phyloP scores from a whole-genome alignment of 2,888 invertebrate species.

The Ophion slaviceki region DNA sequence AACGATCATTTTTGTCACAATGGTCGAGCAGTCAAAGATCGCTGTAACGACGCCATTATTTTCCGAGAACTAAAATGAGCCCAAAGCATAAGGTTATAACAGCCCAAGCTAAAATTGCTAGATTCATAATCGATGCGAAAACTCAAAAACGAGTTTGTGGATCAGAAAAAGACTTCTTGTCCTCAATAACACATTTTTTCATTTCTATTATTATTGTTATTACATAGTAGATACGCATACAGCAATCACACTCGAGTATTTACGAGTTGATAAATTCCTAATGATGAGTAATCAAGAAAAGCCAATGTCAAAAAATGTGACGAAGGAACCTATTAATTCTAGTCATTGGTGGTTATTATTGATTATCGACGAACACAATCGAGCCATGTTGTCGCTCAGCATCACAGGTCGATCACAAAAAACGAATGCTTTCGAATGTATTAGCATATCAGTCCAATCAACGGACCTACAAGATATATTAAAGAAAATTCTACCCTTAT shows the following conservation, averaged over 20 bases:
- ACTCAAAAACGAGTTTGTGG: neutral
- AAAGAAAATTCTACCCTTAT: conserved; percentile 3
- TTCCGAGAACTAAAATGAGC: neutral
- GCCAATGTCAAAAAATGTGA: conserved; percentile 35
- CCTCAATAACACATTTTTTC: neutral
- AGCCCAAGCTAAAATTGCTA: neutral
- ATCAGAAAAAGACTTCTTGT: neutral
- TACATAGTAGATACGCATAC: neutral
- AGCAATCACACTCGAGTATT: conserved; percentile 32
- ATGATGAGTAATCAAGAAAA: conserved; percentile 7
- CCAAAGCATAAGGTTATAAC: neutral
- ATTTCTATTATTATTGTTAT: neutral
- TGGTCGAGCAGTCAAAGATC: conserved; percentile 23
- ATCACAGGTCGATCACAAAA: conserved; percentile 1
- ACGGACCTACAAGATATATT: conserved; percentile 41
- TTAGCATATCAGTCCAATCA: conserved; percentile 61
- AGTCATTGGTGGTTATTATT: conserved; percentile 17
- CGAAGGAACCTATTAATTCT: conserved; percentile 45
- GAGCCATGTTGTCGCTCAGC: neutral
- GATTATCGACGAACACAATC: conserved; percentile 23
- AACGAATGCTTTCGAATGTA: conserved; percentile 40
- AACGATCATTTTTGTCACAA: conserved; percentile 30
- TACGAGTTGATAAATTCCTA: conserved; percentile 9
- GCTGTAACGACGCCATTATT: neutral
- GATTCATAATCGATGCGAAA: neutral